Percentiles rank a stretch among this genome's conserved stretches.
phyloP scores from a whole-genome alignment of 2,113 vertebrate genomes.

The Microtus richardsoni region DNA sequence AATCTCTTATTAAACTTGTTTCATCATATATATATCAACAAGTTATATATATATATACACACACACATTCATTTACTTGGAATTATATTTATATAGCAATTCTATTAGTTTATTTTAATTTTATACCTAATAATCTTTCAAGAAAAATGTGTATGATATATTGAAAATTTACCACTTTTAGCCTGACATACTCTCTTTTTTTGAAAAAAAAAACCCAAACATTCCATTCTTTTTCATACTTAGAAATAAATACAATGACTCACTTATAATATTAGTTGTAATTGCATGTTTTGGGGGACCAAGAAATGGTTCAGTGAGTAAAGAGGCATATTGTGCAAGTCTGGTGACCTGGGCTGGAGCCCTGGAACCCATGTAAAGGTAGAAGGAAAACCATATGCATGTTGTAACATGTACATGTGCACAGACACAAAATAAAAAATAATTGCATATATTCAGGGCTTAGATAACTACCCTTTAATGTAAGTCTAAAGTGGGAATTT shows the following conservation, averaged over 20 bases:
- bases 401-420: no score
- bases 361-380: not conserved
- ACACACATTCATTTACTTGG: conserved; percentile 5
- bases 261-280: conserved; percentile 29
- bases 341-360: not conserved
- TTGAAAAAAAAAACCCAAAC: not conserved
- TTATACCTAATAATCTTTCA: conserved; percentile 28
- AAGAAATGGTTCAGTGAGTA: not conserved
- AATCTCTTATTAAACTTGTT: not conserved
- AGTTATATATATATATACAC: not conserved
- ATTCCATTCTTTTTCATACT: conserved; percentile 1
- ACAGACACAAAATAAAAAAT: not conserved
- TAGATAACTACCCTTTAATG: conserved; percentile 38
- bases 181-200: not conserved
- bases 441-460: conserved; percentile 10
- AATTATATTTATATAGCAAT: conserved; percentile 26
- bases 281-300: not conserved
- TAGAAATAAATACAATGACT: conserved; percentile 1
- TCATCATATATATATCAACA: not conserved
- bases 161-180: not conserved
- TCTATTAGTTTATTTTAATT: conserved; percentile 48
- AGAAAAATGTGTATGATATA: conserved; percentile 37
- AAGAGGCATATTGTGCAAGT: not conserved
- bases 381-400: not conserved
- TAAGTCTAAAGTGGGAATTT: conserved; percentile 21